Percentiles rank a stretch among this genome's conserved stretches.
These are phyloP conservation scores for Petroica traversi DNA, from an alignment of 2,113 vertebrate genomes.

Conservation along the genomic window DNA sequence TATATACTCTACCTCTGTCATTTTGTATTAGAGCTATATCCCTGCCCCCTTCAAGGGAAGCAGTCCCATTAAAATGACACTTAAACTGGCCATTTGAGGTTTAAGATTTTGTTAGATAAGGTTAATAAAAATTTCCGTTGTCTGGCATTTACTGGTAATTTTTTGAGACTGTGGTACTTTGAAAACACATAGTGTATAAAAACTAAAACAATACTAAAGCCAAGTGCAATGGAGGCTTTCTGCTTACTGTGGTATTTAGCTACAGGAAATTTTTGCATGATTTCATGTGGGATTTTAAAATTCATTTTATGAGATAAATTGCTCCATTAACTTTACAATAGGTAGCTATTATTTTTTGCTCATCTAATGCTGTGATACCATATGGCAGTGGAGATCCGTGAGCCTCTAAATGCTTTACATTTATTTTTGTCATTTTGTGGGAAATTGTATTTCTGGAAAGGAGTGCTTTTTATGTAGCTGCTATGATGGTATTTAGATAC, in stretches of 20 bases:
- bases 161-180: not conserved
- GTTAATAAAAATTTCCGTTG: not conserved
- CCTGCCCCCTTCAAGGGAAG: not conserved
- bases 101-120: not conserved
- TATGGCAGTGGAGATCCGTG: slow-evolving; percentile 18
- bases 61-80: not conserved
- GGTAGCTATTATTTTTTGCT: slow-evolving; percentile 55
- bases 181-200: not conserved
- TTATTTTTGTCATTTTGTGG: slow-evolving; percentile 2
- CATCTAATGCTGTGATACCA: slow-evolving; percentile 45
- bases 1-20: not conserved
- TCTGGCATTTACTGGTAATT: not conserved
- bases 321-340: slow-evolving; percentile 53
- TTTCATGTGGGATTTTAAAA: slow-evolving; percentile 46
- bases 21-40: not conserved
- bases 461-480: not conserved
- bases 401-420: slow-evolving; percentile 12
- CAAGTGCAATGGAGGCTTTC: not conserved
- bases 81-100: not conserved
- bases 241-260: slow-evolving; percentile 28
- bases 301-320: slow-evolving; percentile 50
- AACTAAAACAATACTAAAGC: not conserved
- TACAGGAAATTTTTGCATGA: not conserved
- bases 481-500: not conserved
- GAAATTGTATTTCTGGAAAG: slow-evolving; percentile 14